A percentile compares a stretch with the other conserved stretches of the same genome.
Evolutionary conservation across 2,888 invertebrate genomes (phyloP).

Genomic region (Mimas tiliae): DNA sequence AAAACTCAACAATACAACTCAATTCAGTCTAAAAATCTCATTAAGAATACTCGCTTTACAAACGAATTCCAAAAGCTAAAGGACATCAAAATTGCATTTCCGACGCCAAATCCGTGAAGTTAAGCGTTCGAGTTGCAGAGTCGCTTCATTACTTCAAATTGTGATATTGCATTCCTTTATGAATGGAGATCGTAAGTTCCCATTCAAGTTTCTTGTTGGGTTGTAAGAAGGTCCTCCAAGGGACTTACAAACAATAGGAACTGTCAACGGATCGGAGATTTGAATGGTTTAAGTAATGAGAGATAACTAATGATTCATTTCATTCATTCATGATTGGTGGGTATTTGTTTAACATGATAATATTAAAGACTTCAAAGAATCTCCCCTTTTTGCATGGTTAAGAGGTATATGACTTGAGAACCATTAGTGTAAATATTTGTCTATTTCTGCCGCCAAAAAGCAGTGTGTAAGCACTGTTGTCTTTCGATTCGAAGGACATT

Average conservation of each 20-base stretch:
- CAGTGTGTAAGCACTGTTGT: too few species aligned
- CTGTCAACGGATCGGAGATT: conserved; percentile 40
- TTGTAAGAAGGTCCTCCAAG: conserved; percentile 47
- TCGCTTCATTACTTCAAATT: conserved; percentile 34
- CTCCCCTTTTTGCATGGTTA: too few species aligned
- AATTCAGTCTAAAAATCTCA: neutral
- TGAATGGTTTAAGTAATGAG: neutral
- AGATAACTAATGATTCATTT: neutral
- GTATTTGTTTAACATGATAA: neutral
- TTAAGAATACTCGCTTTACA: neutral
- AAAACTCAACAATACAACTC: neutral
- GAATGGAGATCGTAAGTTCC: conserved; percentile 39
- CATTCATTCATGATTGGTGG: too few species aligned
- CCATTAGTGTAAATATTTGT: too few species aligned
- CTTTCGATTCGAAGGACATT: too few species aligned
- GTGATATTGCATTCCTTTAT: conserved; percentile 47
- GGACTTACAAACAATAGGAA: conserved; percentile 52
- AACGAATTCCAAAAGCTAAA: conserved; percentile 2
- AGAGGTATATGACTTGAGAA: too few species aligned
- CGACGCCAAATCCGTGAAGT: conserved; percentile 10
- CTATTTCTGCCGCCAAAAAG: too few species aligned
- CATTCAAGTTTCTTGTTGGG: conserved; percentile 46
- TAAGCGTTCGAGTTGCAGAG: conserved; percentile 20
- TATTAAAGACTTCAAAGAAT: too few species aligned
- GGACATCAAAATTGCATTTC: conserved; percentile 14